These are phyloP conservation scores for Pollenia griseotomentosa DNA, from an alignment of 2,888 invertebrate species.

Conservation along the genomic window DNA sequence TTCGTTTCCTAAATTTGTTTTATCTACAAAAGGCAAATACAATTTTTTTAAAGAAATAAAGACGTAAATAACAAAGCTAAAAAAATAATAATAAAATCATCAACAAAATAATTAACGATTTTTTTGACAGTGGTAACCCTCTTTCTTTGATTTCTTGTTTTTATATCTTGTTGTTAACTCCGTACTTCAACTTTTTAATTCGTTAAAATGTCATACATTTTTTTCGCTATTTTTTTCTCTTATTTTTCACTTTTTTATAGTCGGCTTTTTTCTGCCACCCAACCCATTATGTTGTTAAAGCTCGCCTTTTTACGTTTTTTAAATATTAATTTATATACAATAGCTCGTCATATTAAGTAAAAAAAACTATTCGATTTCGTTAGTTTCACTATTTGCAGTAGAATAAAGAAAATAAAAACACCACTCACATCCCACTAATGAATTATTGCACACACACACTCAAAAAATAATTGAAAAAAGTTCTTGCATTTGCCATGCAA, in stretches of 20 bases:
- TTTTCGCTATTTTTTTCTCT: constrained; percentile 64
- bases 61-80: not conserved
- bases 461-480: not conserved
- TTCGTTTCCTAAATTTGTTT: constrained; percentile 20
- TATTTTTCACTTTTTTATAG: constrained; percentile 51
- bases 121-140: constrained; percentile 52
- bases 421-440: not conserved
- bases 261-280: constrained; percentile 66
- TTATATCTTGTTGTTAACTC: constrained; percentile 54
- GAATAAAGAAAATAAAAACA: constrained; percentile 39
- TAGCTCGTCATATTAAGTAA: not conserved
- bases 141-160: constrained; percentile 46
- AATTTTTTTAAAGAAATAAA: constrained; percentile 29
- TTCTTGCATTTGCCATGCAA: constrained; percentile 46
- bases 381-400: constrained; percentile 18
- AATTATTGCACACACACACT: constrained; percentile 11
- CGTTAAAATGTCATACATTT: constrained; percentile 71
- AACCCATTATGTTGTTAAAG: constrained; percentile 56
- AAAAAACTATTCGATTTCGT: constrained; percentile 5
- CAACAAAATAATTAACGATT: not conserved
- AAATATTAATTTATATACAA: constrained; percentile 39
- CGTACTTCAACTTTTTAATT: constrained; percentile 60
- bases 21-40: constrained; percentile 32
- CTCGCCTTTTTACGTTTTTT: not conserved
- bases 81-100: constrained; percentile 9